Conservation (phyloP, 2,113 vertebrate species). For the Pleuronectes platessa region DNA sequence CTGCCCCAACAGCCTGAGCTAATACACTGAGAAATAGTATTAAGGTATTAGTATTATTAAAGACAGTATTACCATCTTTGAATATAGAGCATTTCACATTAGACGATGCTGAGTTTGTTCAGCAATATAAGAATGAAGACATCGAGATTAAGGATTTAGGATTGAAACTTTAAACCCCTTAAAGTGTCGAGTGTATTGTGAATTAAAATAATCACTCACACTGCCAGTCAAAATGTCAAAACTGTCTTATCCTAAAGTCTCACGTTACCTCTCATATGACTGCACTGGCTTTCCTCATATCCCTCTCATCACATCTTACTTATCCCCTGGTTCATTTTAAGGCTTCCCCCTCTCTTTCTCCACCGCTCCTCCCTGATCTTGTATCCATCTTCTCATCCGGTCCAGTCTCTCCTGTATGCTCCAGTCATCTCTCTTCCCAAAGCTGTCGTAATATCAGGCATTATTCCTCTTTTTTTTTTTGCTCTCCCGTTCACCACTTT, state of each 20-base stretch:
- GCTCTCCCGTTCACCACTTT: constrained; percentile 6
- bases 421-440: constrained; percentile 13
- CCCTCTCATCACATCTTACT: constrained; percentile 37
- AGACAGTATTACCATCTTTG: neutral
- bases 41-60: no score
- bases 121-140: neutral
- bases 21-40: neutral
- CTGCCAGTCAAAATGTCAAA: constrained; percentile 31
- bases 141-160: neutral
- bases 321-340: constrained; percentile 3
- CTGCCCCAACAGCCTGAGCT: neutral
- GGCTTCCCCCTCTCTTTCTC: neutral
- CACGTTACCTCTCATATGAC: neutral
- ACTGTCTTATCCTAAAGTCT: constrained; percentile 11
- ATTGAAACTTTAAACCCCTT: constrained; percentile 5
- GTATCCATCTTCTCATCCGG: neutral
- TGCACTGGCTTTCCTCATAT: neutral
- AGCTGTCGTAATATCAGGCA: constrained; percentile 31
- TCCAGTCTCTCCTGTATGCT: neutral
- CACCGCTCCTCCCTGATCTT: neutral
- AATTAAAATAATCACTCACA: constrained; percentile 13
- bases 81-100: neutral
- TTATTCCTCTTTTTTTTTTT: constrained; percentile 32
- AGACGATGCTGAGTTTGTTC: neutral
- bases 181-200: constrained; percentile 5